Evolutionary conservation across 1,140 invertebrate genomes (phyloP).

Genomic region (Drosophila murphyi): DNA sequence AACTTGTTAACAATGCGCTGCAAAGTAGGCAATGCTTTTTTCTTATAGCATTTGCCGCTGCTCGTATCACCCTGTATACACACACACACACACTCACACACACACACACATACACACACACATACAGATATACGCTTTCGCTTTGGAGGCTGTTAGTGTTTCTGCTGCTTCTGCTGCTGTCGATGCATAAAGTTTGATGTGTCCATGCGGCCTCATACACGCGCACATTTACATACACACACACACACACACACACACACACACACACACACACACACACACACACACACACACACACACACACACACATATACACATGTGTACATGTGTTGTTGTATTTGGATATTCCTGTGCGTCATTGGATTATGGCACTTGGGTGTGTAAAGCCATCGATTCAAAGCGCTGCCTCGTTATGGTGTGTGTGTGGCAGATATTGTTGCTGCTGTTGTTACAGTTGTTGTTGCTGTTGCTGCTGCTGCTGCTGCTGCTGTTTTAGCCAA

Average conservation of each 20-base stretch:
- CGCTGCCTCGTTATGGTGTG: slow-evolving; percentile 66
- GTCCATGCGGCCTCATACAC: slow-evolving; percentile 76
- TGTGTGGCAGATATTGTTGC: slow-evolving; percentile 21
- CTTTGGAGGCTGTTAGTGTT: slow-evolving; percentile 39
- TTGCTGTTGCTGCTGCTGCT: slow-evolving; percentile 28
- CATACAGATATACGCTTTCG: neutral
- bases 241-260: slow-evolving; percentile 38
- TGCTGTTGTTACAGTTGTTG: slow-evolving; percentile 34
- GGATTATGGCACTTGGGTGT: slow-evolving; percentile 85
- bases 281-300: slow-evolving; percentile 42
- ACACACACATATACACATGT: slow-evolving; percentile 36
- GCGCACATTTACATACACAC: slow-evolving; percentile 61
- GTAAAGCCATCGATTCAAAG: slow-evolving; percentile 80
- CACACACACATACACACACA: neutral
- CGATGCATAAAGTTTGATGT: slow-evolving; percentile 83
- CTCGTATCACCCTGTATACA: slow-evolving; percentile 33
- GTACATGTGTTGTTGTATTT: slow-evolving; percentile 55
- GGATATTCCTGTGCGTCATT: slow-evolving; percentile 82
- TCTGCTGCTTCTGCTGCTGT: slow-evolving; percentile 47
- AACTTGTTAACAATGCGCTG: neutral
- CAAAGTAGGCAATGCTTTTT: slow-evolving; percentile 37
- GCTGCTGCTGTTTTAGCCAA: slow-evolving; percentile 50
- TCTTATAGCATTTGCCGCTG: neutral
- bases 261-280: slow-evolving; percentile 41
- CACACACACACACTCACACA: neutral